A percentile compares a stretch with the other conserved stretches of the same genome.
Conservation (phyloP, 2,113 vertebrate species). For the Falcunculus frontatus region DNA sequence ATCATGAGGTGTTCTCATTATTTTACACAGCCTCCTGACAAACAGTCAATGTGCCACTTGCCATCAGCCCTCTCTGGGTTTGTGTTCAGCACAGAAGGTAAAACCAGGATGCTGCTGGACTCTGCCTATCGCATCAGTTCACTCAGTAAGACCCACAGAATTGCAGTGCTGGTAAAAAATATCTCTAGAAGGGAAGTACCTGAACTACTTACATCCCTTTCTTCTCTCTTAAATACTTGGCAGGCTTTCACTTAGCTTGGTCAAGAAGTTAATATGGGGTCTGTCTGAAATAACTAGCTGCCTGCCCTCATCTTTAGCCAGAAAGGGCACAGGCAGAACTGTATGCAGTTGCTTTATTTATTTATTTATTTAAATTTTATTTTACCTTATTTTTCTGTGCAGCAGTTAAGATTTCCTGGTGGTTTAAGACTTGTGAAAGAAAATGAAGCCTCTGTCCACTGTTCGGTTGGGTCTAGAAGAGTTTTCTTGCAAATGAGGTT, state of each 20-base stretch:
- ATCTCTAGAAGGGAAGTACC: slow-evolving; percentile 24
- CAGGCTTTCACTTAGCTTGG: slow-evolving; percentile 7
- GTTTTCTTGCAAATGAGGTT: background rate
- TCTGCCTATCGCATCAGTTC: background rate
- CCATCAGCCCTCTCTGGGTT: background rate
- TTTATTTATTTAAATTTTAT: background rate
- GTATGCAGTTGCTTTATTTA: background rate
- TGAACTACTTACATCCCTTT: background rate
- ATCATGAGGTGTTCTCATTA: background rate
- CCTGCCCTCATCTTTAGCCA: background rate
- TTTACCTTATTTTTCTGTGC: background rate
- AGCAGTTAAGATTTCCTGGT: background rate
- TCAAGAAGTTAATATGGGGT: background rate
- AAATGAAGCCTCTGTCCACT: background rate
- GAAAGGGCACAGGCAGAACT: background rate
- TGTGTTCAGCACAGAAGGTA: background rate
- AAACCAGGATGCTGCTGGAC: background rate
- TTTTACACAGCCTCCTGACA: background rate
- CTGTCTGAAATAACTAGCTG: background rate
- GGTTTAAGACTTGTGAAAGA: background rate
- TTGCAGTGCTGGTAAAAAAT: background rate
- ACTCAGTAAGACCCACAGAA: background rate
- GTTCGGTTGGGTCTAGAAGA: background rate
- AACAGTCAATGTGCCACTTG: background rate
- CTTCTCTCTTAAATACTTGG: slow-evolving; percentile 2